Evolutionary conservation across 1,140 invertebrate species (phyloP).

Genomic region (Papilio dardanus): DNA sequence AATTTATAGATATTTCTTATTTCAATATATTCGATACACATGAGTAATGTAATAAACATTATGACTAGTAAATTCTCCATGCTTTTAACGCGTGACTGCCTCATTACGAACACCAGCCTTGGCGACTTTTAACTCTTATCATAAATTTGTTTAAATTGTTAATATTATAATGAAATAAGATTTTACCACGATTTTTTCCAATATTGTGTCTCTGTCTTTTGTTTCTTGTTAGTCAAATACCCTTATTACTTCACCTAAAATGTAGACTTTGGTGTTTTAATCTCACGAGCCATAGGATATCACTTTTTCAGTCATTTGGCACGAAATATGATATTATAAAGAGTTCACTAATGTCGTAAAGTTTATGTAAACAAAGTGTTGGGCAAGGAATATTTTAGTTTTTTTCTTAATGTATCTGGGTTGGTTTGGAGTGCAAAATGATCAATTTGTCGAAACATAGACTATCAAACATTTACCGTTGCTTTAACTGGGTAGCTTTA

Average conservation of each 20-base stretch:
- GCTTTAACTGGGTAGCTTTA: constrained; percentile 14
- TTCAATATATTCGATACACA: constrained; percentile 11
- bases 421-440: too few relatives aligned
- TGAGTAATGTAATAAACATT: constrained; percentile 14
- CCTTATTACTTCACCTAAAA: neutral
- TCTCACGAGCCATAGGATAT: too few relatives aligned
- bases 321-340: too few relatives aligned
- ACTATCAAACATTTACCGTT: constrained; percentile 1
- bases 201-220: neutral
- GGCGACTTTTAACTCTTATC: neutral
- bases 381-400: too few relatives aligned
- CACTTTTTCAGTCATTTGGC: too few relatives aligned
- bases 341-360: too few relatives aligned
- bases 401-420: too few relatives aligned
- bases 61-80: constrained; percentile 24
- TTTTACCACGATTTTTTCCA: neutral
- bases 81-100: constrained; percentile 21
- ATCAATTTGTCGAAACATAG: neutral
- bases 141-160: neutral
- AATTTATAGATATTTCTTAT: constrained; percentile 1
- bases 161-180: neutral
- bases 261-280: too few relatives aligned
- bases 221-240: too few relatives aligned
- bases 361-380: too few relatives aligned
- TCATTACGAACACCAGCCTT: constrained; percentile 1